Conservation (phyloP, 1,140 invertebrate species). For the Hesperophylax magnus region DNA sequence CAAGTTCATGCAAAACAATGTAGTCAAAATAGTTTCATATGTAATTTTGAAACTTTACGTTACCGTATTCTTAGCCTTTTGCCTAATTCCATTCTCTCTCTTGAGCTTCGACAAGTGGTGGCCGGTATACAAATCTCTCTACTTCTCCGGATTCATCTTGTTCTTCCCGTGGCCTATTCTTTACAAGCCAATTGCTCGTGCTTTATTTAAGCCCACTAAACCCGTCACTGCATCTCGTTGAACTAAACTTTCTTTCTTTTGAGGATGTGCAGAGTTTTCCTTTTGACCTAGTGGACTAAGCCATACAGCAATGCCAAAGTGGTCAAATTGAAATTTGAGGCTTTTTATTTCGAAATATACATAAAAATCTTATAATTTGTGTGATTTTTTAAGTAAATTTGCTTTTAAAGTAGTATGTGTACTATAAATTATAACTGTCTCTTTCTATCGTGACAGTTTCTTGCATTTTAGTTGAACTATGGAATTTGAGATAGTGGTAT, state of each 20-base stretch:
- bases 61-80: conserved; percentile 88
- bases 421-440: too few species aligned
- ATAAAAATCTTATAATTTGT: too few species aligned
- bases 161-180: conserved; percentile 75
- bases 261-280: too few species aligned
- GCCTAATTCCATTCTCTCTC: conserved; percentile 84
- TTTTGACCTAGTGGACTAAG: too few species aligned
- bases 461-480: too few species aligned
- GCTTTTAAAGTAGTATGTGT: too few species aligned
- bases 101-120: conserved; percentile 79
- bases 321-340: too few species aligned
- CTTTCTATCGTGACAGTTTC: too few species aligned
- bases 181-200: conserved; percentile 62
- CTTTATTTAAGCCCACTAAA: conserved; percentile 50
- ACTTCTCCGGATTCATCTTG: conserved; percentile 76
- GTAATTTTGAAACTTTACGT: conserved; percentile 82
- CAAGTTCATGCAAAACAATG: conserved; percentile 63
- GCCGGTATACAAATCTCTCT: conserved; percentile 73
- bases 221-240: background rate
- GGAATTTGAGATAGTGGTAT: too few species aligned
- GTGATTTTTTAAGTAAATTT: too few species aligned
- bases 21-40: conserved; percentile 65
- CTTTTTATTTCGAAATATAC: too few species aligned
- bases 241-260: background rate
- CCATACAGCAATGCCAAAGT: too few species aligned